Evolutionary conservation across 2,113 vertebrate genomes (phyloP).

Genomic region (Tympanuchus pallidicinctus): DNA sequence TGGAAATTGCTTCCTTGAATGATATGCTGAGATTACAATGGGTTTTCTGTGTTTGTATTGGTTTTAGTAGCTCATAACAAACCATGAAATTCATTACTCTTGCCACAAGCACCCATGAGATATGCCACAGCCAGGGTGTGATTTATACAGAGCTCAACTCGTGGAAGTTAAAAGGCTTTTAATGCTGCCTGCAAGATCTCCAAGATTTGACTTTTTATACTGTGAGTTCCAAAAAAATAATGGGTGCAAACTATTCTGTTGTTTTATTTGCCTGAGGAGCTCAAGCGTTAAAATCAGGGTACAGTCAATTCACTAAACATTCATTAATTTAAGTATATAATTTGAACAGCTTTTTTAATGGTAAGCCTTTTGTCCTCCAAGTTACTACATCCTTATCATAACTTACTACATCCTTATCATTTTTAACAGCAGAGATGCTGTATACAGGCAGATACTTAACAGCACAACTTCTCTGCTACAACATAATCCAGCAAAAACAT

Average conservation of each 20-base stretch:
- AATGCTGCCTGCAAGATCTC: slow-evolving; percentile 43
- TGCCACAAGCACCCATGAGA: slow-evolving; percentile 52
- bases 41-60: slow-evolving; percentile 48
- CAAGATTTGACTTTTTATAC: slow-evolving; percentile 50
- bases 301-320: slow-evolving; percentile 72
- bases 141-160: background rate
- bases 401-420: slow-evolving; percentile 23
- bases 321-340: slow-evolving; percentile 63
- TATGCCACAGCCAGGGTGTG: slow-evolving; percentile 7
- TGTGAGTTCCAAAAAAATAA: background rate
- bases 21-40: slow-evolving; percentile 61
- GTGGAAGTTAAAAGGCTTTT: slow-evolving; percentile 44
- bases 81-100: slow-evolving; percentile 57
- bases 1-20: slow-evolving; percentile 51
- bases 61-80: slow-evolving; percentile 63
- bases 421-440: slow-evolving; percentile 18
- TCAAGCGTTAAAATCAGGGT: slow-evolving; percentile 51
- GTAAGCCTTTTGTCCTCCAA: slow-evolving; percentile 58
- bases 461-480: slow-evolving; percentile 32
- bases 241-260: background rate
- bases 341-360: slow-evolving; percentile 56
- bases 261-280: slow-evolving; percentile 51
- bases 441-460: slow-evolving; percentile 45
- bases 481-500: slow-evolving; percentile 1
- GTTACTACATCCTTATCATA: slow-evolving; percentile 19